Percentiles rank a stretch among this genome's conserved stretches.
These are phyloP conservation scores for Lasioglossum lativentre DNA, from an alignment of 2,888 invertebrate species.

Conservation along the genomic window DNA sequence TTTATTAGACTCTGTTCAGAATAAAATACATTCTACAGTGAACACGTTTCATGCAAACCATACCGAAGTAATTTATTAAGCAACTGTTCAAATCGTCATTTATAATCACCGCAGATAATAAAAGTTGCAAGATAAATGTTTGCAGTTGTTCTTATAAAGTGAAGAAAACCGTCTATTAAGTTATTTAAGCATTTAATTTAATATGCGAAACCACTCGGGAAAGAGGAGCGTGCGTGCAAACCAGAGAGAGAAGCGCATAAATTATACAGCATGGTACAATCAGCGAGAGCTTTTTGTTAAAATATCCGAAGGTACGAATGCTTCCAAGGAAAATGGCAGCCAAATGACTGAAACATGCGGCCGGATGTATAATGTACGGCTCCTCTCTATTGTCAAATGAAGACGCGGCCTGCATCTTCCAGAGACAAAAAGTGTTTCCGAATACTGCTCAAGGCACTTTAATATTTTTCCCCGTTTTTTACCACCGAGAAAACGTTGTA, in stretches of 20 bases:
- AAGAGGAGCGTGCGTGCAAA: background rate
- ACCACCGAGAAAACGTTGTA: constrained; percentile 15
- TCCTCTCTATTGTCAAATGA: constrained; percentile 37
- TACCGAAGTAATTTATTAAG: background rate
- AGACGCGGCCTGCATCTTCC: constrained; percentile 30
- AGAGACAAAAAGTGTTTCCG: constrained; percentile 51
- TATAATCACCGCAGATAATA: background rate
- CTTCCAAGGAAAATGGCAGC: constrained; percentile 18
- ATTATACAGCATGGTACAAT: background rate
- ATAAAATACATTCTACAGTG: background rate
- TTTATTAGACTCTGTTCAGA: no score
- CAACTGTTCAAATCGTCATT: background rate
- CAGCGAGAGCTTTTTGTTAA: background rate
- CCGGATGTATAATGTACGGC: constrained; percentile 28
- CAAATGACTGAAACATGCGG: constrained; percentile 41
- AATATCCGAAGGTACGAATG: background rate
- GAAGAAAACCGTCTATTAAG: background rate
- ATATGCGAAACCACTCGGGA: background rate
- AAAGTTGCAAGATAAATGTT: background rate
- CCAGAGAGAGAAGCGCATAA: background rate
- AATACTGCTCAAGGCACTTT: constrained; percentile 43
- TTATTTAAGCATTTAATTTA: background rate
- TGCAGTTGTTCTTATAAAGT: background rate
- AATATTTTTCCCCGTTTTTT: constrained; percentile 39
- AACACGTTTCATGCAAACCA: background rate